phyloP scores from a whole-genome alignment of 2,113 vertebrate species.

The Sinocyclocheilus anophthalmus region DNA sequence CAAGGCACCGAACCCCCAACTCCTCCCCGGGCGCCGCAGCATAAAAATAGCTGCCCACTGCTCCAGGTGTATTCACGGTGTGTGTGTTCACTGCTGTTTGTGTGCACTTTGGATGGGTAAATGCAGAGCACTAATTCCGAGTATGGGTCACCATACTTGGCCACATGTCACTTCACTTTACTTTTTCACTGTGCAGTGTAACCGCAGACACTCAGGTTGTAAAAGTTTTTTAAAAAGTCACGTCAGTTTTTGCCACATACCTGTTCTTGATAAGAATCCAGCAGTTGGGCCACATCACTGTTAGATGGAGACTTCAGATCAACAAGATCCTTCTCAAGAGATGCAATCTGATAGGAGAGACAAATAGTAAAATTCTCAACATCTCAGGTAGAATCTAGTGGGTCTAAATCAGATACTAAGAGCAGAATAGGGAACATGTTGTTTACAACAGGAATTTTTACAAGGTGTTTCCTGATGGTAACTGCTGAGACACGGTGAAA shows the following conservation, averaged over 20 bases:
- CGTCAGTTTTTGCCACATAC: constrained; percentile 66
- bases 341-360: constrained; percentile 74
- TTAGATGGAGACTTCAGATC: constrained; percentile 83
- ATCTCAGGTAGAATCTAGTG: neutral
- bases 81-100: too few species aligned
- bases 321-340: constrained; percentile 86
- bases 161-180: too few species aligned
- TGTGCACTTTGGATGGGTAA: too few species aligned
- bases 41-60: too few species aligned
- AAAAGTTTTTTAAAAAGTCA: neutral
- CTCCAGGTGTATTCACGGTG: too few species aligned
- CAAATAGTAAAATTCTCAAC: neutral
- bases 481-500: neutral
- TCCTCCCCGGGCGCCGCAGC: too few species aligned
- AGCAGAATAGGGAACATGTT: neutral
- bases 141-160: too few species aligned
- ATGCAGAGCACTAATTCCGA: too few species aligned
- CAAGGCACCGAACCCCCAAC: too few species aligned
- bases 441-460: constrained; percentile 2
- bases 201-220: neutral
- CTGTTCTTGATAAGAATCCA: constrained; percentile 85
- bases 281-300: constrained; percentile 77
- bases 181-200: neutral
- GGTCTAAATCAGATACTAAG: neutral
- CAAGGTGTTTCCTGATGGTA: constrained; percentile 1